Base-by-base conservation (phyloP, 2,113 vertebrate species). In the Cathartes aura region DNA sequence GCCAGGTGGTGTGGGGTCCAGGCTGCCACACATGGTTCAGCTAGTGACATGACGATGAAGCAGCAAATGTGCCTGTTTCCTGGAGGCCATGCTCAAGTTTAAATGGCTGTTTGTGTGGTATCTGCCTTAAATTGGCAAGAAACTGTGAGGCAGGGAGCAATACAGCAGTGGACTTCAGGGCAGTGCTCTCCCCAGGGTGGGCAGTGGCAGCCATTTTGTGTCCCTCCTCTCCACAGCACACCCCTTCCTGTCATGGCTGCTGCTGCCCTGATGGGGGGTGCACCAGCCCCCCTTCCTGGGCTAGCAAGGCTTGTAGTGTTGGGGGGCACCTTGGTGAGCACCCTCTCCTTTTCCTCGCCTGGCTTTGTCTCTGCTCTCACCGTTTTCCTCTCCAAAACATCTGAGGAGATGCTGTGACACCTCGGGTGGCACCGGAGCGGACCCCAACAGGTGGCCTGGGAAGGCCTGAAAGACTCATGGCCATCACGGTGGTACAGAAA, bases 1-100 rank as follows among this genome's bases (percentile, higher is more conserved):
- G 12, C 24, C 0, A 2, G 36, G 18, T 1, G 1, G 22, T 12
- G 22, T 0, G 5, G 21, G 12, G n/a, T 45, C 60, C 7, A 1
- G 15, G 36, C 34, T 70, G 55, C 59, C 6, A 4, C 36, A 8
- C 0, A 1, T 2, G 22, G 12, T 18, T 58, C 36, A 26, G 30
- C 52, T 36, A 29, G 76, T 17, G 71, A 45, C 9, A 6, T 6
- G 30, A 21, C 0, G 4, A 29, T 12, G 13, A 60, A 60, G 62
- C 27, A 38, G 38, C 18, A n/a, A n/a, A 43, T 0, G 0, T 8
- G 27, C 8, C n/a, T 75, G 38, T 15, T 64, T 82, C 9, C 36
- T 17, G 67, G 21, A 21, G 52, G 21, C 43, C n/a, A 0, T 2
- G 58, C 36, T 66, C 21, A 20, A 29, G 21, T 45, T 26, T 52